Conservation (phyloP, 2,888 invertebrate species). For the Calameuta idolon region DNA sequence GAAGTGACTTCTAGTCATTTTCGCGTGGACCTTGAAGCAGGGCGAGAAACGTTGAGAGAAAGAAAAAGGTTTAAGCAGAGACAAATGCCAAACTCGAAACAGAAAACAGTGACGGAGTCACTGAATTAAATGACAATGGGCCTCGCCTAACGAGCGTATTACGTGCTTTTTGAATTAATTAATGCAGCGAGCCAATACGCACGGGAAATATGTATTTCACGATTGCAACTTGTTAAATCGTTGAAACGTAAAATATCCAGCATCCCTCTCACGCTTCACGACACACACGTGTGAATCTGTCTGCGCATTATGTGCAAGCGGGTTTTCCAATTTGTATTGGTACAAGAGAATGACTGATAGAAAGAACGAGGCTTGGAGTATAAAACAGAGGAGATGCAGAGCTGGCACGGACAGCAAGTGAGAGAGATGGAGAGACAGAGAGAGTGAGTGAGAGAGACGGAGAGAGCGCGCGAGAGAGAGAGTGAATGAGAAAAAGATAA, state of each 20-base stretch:
- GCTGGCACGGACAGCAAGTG: conserved; percentile 6
- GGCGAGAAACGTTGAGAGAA: background rate
- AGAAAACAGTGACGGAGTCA: conserved; percentile 13
- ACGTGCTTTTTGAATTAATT: conserved; percentile 46
- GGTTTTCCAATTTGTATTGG: background rate
- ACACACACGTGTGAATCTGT: background rate
- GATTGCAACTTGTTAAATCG: conserved; percentile 42
- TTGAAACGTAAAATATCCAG: conserved; percentile 37
- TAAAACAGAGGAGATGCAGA: background rate
- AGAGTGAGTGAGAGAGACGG: conserved; percentile 17
- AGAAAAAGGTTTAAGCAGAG: background rate
- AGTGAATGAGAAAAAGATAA: rapidly evolving
- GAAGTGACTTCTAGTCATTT: background rate
- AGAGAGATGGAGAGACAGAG: conserved; percentile 13
- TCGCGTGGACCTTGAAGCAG: background rate
- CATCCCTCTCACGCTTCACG: background rate
- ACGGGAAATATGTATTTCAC: conserved; percentile 27
- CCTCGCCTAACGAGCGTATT: conserved; percentile 18
- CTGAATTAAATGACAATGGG: conserved; percentile 37
- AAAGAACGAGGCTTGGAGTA: background rate
- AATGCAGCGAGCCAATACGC: conserved; percentile 28
- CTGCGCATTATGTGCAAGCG: background rate
- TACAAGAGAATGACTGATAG: background rate
- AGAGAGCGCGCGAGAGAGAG: no score
- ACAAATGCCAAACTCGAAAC: background rate